Conservation (phyloP, 2,797 vertebrate species). For the Sciurus carolinensis region DNA sequence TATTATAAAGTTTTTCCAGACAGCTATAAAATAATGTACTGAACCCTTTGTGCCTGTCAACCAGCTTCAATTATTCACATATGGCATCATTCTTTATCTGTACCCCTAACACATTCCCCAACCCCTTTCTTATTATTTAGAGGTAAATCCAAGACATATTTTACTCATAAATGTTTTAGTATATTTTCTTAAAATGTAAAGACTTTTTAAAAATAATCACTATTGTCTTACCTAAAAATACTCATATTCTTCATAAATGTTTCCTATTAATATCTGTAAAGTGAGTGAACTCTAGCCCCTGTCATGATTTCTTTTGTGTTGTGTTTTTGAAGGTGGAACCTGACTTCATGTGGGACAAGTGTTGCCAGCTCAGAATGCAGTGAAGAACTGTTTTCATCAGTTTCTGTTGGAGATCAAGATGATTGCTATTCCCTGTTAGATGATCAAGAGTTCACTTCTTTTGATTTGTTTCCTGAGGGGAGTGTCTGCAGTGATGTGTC, state of each 20-base stretch:
- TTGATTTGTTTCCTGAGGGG: slow-evolving; percentile 98
- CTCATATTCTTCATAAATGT: slow-evolving; percentile 36
- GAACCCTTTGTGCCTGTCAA: not conserved
- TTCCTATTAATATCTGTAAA: slow-evolving; percentile 33
- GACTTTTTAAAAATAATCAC: slow-evolving; percentile 39
- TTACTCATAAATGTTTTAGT: slow-evolving; percentile 69
- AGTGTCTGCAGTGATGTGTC: slow-evolving; percentile 99
- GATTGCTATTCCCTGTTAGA: slow-evolving; percentile 98
- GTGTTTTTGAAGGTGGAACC: slow-evolving; percentile 94
- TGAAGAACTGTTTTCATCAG: slow-evolving; percentile 98
- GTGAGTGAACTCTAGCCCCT: slow-evolving; percentile 49
- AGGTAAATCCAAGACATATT: not conserved
- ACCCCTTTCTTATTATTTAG: slow-evolving; percentile 25
- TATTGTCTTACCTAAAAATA: slow-evolving; percentile 42
- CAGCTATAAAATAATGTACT: not conserved
- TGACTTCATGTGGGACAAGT: slow-evolving; percentile 98
- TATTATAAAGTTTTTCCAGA: not conserved
- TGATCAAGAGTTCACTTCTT: slow-evolving; percentile 97
- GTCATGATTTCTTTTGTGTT: slow-evolving; percentile 71
- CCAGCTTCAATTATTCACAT: slow-evolving; percentile 24
- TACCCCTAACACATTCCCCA: not conserved
- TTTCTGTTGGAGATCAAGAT: slow-evolving; percentile 98
- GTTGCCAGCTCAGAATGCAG: slow-evolving; percentile 99
- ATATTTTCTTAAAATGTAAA: slow-evolving; percentile 40
- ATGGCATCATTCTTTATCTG: not conserved